These are phyloP conservation scores for Notospermus geniculatus DNA, from an alignment of 1,140 invertebrate species.

Conservation along the genomic window DNA sequence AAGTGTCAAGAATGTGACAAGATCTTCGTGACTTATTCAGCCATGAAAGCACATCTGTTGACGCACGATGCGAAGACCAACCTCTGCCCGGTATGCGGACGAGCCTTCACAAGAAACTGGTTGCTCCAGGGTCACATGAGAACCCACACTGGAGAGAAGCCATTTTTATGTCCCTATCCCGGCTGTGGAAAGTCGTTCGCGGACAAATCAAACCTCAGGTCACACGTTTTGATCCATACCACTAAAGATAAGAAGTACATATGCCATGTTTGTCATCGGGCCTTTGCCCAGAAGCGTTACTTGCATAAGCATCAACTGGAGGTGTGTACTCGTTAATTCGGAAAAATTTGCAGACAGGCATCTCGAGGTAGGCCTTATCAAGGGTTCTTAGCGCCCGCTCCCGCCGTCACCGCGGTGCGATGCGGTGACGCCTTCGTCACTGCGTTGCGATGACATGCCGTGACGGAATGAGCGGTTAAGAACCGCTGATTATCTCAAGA, in stretches of 20 bases:
- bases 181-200: constrained; percentile 76
- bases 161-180: constrained; percentile 94
- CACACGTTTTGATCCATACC: constrained; percentile 98
- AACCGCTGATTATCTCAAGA: too few relatives aligned
- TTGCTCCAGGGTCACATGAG: constrained; percentile 92
- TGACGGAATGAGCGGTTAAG: too few relatives aligned
- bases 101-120: constrained; percentile 94
- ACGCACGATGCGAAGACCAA: constrained; percentile 60
- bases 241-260: constrained; percentile 86
- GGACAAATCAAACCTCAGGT: constrained; percentile 88
- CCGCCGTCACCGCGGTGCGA: too few relatives aligned
- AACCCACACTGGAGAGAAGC: constrained; percentile 94
- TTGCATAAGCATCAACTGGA: constrained; percentile 70
- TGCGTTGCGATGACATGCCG: too few relatives aligned
- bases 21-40: neutral
- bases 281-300: constrained; percentile 72
- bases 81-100: constrained; percentile 88
- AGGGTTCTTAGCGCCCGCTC: too few relatives aligned
- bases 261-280: constrained; percentile 81
- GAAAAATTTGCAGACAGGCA: too few relatives aligned
- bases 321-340: too few relatives aligned
- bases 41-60: constrained; percentile 1
- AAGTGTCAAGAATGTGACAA: constrained; percentile 7
- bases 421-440: too few relatives aligned
- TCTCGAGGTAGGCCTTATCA: too few relatives aligned